A percentile compares a stretch with the other conserved stretches of the same genome.
phyloP scores from a whole-genome alignment of 2,113 vertebrate species.

The Oryzias woworae region DNA sequence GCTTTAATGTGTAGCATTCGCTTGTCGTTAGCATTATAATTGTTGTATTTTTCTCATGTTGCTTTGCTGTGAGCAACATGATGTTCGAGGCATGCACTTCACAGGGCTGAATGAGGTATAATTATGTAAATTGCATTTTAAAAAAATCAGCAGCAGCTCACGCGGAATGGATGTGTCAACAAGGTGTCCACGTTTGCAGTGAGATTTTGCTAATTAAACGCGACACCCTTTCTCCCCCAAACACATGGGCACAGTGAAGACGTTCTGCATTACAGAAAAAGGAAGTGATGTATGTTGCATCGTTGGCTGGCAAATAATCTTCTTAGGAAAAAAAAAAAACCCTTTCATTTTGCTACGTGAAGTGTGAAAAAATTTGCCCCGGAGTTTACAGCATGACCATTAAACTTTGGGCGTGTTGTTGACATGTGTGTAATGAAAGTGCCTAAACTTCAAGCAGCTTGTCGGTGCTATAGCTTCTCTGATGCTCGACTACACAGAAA shows the following conservation, averaged over 20 bases:
- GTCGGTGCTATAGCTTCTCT: slow-evolving; percentile 34
- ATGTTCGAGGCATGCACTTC: slow-evolving; percentile 62
- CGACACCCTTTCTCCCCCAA: slow-evolving; percentile 66
- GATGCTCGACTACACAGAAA: slow-evolving; percentile 43
- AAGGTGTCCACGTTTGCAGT: slow-evolving; percentile 69
- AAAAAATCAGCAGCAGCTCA: slow-evolving; percentile 77
- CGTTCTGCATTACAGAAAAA: slow-evolving; percentile 37
- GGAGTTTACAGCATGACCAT: slow-evolving; percentile 55
- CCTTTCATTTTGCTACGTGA: slow-evolving; percentile 53
- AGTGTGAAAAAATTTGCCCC: slow-evolving; percentile 42
- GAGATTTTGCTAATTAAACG: slow-evolving; percentile 76
- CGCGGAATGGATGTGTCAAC: slow-evolving; percentile 77
- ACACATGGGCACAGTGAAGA: slow-evolving; percentile 51
- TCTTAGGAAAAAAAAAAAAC: slow-evolving; percentile 48
- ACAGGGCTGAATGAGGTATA: slow-evolving; percentile 74
- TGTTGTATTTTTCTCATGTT: slow-evolving; percentile 59
- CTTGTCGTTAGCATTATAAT: slow-evolving; percentile 72
- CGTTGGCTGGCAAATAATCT: slow-evolving; percentile 55
- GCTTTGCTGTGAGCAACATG: slow-evolving; percentile 59
- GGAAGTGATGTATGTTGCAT: slow-evolving; percentile 45
- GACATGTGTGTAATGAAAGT: slow-evolving; percentile 71
- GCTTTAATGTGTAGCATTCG: slow-evolving; percentile 58
- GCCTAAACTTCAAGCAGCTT: slow-evolving; percentile 64
- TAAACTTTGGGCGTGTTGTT: slow-evolving; percentile 66
- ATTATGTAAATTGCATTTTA: slow-evolving; percentile 83